Evolutionary conservation across 2,888 invertebrate genomes (phyloP), one percentile per base, ranked within the genome.

Genomic region (Drosophila fulvimacula): DNA sequence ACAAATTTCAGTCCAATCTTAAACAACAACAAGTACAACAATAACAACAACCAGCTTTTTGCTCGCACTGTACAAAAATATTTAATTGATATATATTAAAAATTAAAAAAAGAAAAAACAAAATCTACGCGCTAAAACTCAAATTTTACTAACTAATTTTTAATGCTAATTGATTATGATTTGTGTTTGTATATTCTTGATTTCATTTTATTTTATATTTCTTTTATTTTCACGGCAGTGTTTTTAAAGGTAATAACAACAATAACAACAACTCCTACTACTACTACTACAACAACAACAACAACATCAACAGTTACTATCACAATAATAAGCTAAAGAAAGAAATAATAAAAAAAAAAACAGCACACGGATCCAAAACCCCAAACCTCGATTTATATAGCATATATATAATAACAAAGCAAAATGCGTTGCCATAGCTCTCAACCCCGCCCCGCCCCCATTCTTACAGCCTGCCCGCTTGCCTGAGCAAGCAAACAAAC

Each of bases 171-270:
- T 68, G 65, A 36, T 36, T 66, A 13, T 57, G 44, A 34, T 34
- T 65, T 69, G 21, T 15, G 27, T 48, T 39, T 65, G 24, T n/a
- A 52, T 38, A 38, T 24, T 57, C 51, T 39, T 32, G 44, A 13
- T 39, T 48, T 65, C 32, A 65, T 59, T 62, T 53, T 38, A 21
- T 39, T 65, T 69, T 42, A 39, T 32, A 36, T 59, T n/a, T 52
- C 56, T 69, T 34, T 74, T 73, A 48, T 48, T 78, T 60, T 67
- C 48, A 78, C 52, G 75, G 46, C 79, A 79, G 75, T 74, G 61
- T 73, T 72, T 62, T 53, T 55, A 69, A 76, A 76, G 79, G 76
- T 76, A 70, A 67, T 64, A 73, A 76, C 66, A 69, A 76, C 51
- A 78, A 75, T 61, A 75, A 74, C 65, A 66, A 69, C 64, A 5